Conservation (phyloP, 2,888 invertebrate species). For the Lepidocyrtoides sp. region DNA sequence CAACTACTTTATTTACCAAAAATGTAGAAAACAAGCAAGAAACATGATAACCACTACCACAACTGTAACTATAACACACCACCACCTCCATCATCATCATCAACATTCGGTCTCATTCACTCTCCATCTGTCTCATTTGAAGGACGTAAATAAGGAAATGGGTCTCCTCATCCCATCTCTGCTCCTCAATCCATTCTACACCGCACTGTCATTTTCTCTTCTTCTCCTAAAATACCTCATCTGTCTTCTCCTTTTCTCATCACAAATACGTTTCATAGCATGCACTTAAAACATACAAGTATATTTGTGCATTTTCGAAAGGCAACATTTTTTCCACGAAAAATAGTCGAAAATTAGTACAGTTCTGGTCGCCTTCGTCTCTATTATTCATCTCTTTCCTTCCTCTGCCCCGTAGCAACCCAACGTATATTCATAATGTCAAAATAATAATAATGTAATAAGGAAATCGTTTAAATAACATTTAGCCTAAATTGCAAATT, state of each 20-base stretch:
- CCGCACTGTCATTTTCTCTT: conserved; percentile 54
- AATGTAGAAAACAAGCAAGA: conserved; percentile 31
- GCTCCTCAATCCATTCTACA: conserved; percentile 38
- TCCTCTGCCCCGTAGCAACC: neutral
- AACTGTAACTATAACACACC: neutral
- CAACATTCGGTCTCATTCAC: conserved; percentile 55
- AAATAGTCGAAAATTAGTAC: neutral
- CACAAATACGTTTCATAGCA: no score
- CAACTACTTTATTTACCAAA: conserved; percentile 68
- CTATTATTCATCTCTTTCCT: no score
- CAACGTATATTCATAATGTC: conserved; percentile 4
- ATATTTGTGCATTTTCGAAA: no score
- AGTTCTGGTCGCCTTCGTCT: neutral
- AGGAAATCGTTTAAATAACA: neutral
- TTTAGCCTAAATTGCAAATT: conserved; percentile 1
- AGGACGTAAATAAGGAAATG: conserved; percentile 84
- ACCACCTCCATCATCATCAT: conserved; percentile 7
- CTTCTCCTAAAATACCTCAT: conserved; percentile 38
- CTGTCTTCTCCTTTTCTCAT: conserved; percentile 18
- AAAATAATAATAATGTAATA: no score
- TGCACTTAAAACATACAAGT: no score
- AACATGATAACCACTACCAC: conserved; percentile 24
- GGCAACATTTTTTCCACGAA: no score
- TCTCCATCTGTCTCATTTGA: conserved; percentile 64
- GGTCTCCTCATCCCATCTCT: conserved; percentile 80